Evolutionary conservation across 1,140 invertebrate genomes (phyloP).

Genomic region (Drosophila obscura): DNA sequence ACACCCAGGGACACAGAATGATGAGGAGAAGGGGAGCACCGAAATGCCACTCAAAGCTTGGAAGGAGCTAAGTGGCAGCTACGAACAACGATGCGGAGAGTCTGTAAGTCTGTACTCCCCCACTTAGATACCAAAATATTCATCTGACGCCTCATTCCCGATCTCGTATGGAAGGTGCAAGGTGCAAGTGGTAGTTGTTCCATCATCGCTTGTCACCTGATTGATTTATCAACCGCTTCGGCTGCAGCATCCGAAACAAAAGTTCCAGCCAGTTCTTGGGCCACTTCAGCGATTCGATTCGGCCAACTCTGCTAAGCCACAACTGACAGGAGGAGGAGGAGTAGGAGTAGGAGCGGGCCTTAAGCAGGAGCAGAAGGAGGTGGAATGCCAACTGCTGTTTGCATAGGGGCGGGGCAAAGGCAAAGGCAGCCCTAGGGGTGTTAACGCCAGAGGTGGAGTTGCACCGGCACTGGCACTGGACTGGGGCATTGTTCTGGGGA

Average conservation of each 20-base stretch:
- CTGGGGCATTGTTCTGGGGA: constrained; percentile 37
- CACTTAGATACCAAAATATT: no score
- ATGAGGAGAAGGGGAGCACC: no score
- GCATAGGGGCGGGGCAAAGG: constrained; percentile 5
- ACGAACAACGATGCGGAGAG: no score
- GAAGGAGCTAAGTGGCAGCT: no score
- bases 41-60: no score
- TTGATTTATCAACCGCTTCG: constrained; percentile 39
- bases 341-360: neutral
- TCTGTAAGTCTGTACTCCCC: no score
- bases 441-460: constrained; percentile 33
- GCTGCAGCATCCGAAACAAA: no score
- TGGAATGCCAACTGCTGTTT: constrained; percentile 16
- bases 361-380: neutral
- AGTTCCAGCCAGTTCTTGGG: neutral
- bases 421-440: neutral
- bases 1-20: no score
- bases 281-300: constrained; percentile 12
- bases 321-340: no score
- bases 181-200: neutral
- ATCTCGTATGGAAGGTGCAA: no score
- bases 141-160: no score
- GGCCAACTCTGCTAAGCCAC: no score
- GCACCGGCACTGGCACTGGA: neutral
- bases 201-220: constrained; percentile 24